Base-by-base conservation (phyloP, 1,140 invertebrate species). In the Galleria mellonella region DNA sequence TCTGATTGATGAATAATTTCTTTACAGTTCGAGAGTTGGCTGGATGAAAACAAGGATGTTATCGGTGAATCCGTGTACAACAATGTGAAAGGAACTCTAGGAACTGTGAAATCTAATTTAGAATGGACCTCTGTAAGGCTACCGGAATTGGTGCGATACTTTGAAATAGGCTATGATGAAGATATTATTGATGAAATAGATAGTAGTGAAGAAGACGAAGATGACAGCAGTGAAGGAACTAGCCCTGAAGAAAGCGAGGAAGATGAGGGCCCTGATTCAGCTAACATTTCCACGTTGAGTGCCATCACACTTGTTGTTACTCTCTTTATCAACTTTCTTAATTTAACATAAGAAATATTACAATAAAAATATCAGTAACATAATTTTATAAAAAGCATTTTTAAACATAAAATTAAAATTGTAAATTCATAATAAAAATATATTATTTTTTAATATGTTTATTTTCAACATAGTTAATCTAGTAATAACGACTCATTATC, bases 161-260 rank as follows among this genome's bases (percentile, higher is more conserved):
- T 83, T 30, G 69, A 77, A 8, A 61, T 31, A 27, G 78, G 78
- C 15, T 83, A 72, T 14, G 58, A 66, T 4, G 73, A 79, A 28
- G 68, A 75, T 17, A 39, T 48, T 4, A 51, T 72, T 12, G 62
- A 68, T n/a, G 56, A 59, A 17, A 51, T 49, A 1, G 43, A 23
- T 5, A n/a, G 13, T 17, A 37, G 11, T 9, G 30, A 8, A 3
- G 30, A 31, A 9, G 30, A 8, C 30, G 30, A 8, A 11, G 59
- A 35, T 1, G 32, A 9, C 6, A 42, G n/a, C 8, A 47, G 47
- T 11, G 45, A 35, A 8, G 47, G 11, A 2, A 40, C 23, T 17
- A 30, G 17, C 17, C 17, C 17, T 23, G 17, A 23, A 23, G 2
- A 23, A 6, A 23, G 17, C 17, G 17, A 6, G 6, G 17, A 23